A percentile compares a stretch with the other conserved stretches of the same genome.
These are phyloP conservation scores for Urechis unicinctus DNA, from an alignment of 2,888 invertebrate genomes.

Conservation along the genomic window DNA sequence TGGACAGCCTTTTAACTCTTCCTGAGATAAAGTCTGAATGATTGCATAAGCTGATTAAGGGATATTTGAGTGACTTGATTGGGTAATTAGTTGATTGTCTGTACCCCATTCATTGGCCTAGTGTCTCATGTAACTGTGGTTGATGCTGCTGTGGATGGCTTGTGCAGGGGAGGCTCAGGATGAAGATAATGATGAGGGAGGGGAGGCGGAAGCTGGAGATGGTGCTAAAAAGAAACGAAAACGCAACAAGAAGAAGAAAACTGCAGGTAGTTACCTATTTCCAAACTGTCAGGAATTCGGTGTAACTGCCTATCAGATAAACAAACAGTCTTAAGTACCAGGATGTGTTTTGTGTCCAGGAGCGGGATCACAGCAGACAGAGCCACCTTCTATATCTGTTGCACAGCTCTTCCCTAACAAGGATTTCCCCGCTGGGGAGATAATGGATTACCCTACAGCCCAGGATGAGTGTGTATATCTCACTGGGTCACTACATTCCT, in stretches of 20 bases:
- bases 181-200: slow-evolving; percentile 10
- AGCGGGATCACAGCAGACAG: slow-evolving; percentile 40
- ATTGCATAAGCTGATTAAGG: too few relatives aligned
- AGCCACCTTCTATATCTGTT: slow-evolving; percentile 77
- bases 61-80: too few relatives aligned
- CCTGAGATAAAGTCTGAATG: too few relatives aligned
- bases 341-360: not conserved
- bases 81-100: too few relatives aligned
- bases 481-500: too few relatives aligned
- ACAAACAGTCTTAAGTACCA: too few relatives aligned
- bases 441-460: slow-evolving; percentile 72
- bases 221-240: slow-evolving; percentile 21
- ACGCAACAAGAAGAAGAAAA: slow-evolving; percentile 14
- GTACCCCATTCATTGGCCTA: too few relatives aligned
- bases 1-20: too few relatives aligned
- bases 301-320: too few relatives aligned
- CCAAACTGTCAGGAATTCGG: too few relatives aligned
- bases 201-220: slow-evolving; percentile 9
- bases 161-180: slow-evolving; percentile 8
- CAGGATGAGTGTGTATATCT: slow-evolving; percentile 64
- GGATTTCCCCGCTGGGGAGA: slow-evolving; percentile 81
- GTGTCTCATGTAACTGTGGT: too few relatives aligned
- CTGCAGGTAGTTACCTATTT: slow-evolving; percentile 73
- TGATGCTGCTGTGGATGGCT: too few relatives aligned
- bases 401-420: slow-evolving; percentile 19